These are phyloP conservation scores for Cyphomyrus discorhynchus DNA, from an alignment of 2,113 vertebrate species.

Conservation along the genomic window DNA sequence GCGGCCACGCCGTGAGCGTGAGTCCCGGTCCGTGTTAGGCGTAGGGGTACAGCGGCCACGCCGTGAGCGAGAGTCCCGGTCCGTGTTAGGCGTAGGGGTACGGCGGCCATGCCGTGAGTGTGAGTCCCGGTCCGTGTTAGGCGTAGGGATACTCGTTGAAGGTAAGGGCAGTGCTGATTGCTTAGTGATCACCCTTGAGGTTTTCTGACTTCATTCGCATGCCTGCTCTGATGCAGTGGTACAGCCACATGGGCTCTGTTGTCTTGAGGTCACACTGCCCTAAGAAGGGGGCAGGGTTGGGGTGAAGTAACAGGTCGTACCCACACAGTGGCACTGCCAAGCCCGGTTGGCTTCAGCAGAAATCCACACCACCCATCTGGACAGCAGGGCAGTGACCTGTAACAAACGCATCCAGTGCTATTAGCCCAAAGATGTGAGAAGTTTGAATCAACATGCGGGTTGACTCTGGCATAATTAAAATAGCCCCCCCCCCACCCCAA, in stretches of 20 bases:
- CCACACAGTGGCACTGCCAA: slow-evolving; percentile 62
- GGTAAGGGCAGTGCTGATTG: not conserved
- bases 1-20: no score
- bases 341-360: slow-evolving; percentile 44
- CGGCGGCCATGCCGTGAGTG: not conserved
- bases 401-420: not conserved
- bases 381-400: not conserved
- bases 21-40: no score
- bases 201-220: not conserved
- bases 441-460: slow-evolving; percentile 64
- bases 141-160: not conserved
- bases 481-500: slow-evolving; percentile 62
- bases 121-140: not conserved
- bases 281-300: not conserved
- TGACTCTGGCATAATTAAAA: slow-evolving; percentile 71
- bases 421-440: not conserved
- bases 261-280: not conserved
- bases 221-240: not conserved
- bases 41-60: no score
- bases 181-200: not conserved
- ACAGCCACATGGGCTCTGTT: not conserved
- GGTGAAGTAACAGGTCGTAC: slow-evolving; percentile 30
- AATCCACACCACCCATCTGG: slow-evolving; percentile 9
- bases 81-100: not conserved
- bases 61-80: no score